A percentile compares a stretch with the other conserved stretches of the same genome.
phyloP scores from a whole-genome alignment of 1,140 invertebrate species.

The Platorchestia sp. region DNA sequence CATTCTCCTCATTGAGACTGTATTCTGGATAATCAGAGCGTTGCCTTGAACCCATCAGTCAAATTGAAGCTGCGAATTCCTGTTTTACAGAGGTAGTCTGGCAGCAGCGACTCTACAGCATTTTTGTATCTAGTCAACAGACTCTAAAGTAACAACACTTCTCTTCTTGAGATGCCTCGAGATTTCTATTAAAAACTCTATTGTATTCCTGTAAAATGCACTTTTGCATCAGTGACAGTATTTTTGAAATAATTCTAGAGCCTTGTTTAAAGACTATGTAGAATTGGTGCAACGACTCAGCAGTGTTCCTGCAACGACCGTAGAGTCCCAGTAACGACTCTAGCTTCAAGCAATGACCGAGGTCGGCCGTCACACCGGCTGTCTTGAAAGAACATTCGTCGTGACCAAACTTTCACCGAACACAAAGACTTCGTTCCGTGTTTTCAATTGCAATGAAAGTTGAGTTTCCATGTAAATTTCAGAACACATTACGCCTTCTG shows the following conservation, averaged over 20 bases:
- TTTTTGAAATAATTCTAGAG: too few species aligned
- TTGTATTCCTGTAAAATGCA: background rate
- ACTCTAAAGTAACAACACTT: background rate
- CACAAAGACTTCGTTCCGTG: background rate
- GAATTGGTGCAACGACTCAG: too few species aligned
- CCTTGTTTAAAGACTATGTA: too few species aligned
- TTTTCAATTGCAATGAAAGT: background rate
- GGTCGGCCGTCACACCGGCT: background rate
- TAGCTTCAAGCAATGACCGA: background rate
- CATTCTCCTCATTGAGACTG: too few species aligned
- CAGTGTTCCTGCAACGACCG: background rate
- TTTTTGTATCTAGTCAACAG: background rate
- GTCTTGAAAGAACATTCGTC: background rate
- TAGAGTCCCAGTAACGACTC: too few species aligned
- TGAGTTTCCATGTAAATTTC: background rate
- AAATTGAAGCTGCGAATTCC: too few species aligned
- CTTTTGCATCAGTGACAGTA: background rate
- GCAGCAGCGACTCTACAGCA: background rate
- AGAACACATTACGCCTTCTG: background rate
- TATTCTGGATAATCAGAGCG: too few species aligned
- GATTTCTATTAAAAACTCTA: background rate
- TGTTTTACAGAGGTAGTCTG: too few species aligned
- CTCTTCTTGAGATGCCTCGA: background rate
- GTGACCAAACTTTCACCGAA: background rate
- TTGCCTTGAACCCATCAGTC: too few species aligned